Percentiles rank a stretch among this genome's conserved stretches.
Evolutionary conservation across 2,888 invertebrate genomes (phyloP).

Genomic region (Caenorhabditis japonica): DNA sequence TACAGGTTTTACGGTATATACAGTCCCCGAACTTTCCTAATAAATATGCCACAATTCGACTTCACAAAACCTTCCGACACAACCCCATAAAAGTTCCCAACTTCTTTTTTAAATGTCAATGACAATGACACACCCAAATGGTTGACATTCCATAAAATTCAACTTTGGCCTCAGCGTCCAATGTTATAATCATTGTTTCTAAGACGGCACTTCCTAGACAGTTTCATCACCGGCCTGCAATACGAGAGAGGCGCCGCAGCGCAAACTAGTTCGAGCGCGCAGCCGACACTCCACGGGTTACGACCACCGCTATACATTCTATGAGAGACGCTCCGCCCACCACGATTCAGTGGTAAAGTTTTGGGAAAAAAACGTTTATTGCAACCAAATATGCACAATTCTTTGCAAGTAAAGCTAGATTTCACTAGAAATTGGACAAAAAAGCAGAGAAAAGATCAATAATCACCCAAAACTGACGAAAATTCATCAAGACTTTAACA

Average conservation of each 20-base stretch:
- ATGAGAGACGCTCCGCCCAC: conserved; percentile 28
- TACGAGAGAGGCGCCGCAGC: not conserved
- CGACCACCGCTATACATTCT: conserved; percentile 15
- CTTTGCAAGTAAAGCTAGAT: not conserved
- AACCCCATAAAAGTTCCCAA: too few relatives aligned
- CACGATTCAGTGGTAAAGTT: not conserved
- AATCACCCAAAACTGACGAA: not conserved
- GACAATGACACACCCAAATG: too few relatives aligned
- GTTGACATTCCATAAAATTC: not conserved
- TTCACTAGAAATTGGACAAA: not conserved
- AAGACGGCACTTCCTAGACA: conserved; percentile 57
- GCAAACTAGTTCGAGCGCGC: conserved; percentile 2
- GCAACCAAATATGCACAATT: too few relatives aligned
- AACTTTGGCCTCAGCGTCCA: conserved; percentile 53
- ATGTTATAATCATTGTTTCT: conserved; percentile 51
- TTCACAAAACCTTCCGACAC: too few relatives aligned
- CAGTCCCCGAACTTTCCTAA: too few relatives aligned
- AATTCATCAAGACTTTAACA: not conserved
- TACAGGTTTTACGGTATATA: too few relatives aligned
- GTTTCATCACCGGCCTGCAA: conserved; percentile 53
- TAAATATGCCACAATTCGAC: too few relatives aligned
- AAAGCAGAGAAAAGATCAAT: not conserved
- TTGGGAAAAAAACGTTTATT: not conserved
- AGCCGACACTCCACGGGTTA: conserved; percentile 40
- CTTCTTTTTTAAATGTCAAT: too few relatives aligned